A percentile compares a stretch with the other conserved stretches of the same genome.
Conservation (phyloP, 2,888 invertebrate species). For the Sinopyrophorus schimmeli region DNA sequence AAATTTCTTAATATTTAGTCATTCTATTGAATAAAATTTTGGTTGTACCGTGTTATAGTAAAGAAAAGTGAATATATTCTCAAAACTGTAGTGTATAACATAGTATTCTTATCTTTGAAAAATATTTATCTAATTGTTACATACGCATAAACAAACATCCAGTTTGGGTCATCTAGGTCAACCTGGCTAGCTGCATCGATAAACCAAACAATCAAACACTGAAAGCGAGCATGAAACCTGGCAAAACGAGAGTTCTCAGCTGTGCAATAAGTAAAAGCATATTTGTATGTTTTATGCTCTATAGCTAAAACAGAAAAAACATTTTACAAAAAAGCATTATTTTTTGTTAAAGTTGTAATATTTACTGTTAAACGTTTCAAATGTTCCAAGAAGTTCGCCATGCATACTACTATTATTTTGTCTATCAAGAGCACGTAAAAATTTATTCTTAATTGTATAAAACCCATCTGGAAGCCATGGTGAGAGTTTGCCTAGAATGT, state of each 20-base stretch:
- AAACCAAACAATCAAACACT: slow-evolving; percentile 92
- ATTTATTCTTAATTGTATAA: slow-evolving; percentile 39
- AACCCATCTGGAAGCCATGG: slow-evolving; percentile 49
- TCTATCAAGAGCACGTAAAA: slow-evolving; percentile 36
- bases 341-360: background rate
- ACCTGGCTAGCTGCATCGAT: slow-evolving; percentile 96
- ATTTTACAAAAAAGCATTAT: slow-evolving; percentile 11
- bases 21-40: too few species aligned
- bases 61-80: too few species aligned
- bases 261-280: slow-evolving; percentile 81
- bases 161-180: slow-evolving; percentile 88
- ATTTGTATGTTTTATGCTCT: slow-evolving; percentile 51
- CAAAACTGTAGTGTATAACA: too few species aligned
- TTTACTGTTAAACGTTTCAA: slow-evolving; percentile 24
- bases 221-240: slow-evolving; percentile 79
- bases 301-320: slow-evolving; percentile 43
- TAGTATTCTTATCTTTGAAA: too few species aligned
- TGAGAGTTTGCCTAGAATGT: slow-evolving; percentile 42
- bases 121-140: too few species aligned
- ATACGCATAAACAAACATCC: slow-evolving; percentile 86
- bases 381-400: slow-evolving; percentile 43
- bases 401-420: slow-evolving; percentile 44
- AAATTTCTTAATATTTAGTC: too few species aligned
- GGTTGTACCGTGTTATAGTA: too few species aligned
- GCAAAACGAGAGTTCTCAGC: slow-evolving; percentile 72